These are phyloP conservation scores for Zygothrica quintamaculata DNA, from an alignment of 2,888 invertebrate species.

Conservation along the genomic window DNA sequence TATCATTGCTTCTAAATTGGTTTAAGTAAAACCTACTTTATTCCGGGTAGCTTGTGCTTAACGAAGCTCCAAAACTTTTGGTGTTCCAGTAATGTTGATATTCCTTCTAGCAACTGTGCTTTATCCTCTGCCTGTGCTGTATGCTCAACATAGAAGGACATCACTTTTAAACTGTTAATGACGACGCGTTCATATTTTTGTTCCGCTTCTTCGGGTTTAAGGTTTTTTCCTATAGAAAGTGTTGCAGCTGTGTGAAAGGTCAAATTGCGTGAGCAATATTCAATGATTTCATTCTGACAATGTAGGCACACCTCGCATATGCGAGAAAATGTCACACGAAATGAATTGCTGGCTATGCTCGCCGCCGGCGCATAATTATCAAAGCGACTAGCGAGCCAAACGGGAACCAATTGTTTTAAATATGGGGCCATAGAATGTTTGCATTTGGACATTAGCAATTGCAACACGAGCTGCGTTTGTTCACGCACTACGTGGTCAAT, in stretches of 20 bases:
- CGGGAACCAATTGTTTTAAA: conserved; percentile 90
- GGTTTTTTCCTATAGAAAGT: conserved; percentile 85
- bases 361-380: conserved; percentile 95
- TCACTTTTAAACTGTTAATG: conserved; percentile 88
- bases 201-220: conserved; percentile 88
- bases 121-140: conserved; percentile 85
- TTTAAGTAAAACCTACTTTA: conserved; percentile 78
- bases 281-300: conserved; percentile 92
- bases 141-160: conserved; percentile 87
- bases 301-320: conserved; percentile 91
- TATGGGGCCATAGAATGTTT: conserved; percentile 92
- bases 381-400: conserved; percentile 94
- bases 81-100: conserved; percentile 86
- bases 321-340: conserved; percentile 93
- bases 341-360: conserved; percentile 88
- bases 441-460: conserved; percentile 87
- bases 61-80: conserved; percentile 90
- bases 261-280: conserved; percentile 90
- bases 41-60: conserved; percentile 85
- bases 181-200: conserved; percentile 89
- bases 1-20: not conserved
- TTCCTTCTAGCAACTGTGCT: conserved; percentile 74
- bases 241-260: conserved; percentile 87
- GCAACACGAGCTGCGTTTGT: conserved; percentile 90
- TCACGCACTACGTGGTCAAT: conserved; percentile 93